These are phyloP conservation scores for Drosophila maculinotata DNA, from an alignment of 2,888 invertebrate species.

Conservation along the genomic window DNA sequence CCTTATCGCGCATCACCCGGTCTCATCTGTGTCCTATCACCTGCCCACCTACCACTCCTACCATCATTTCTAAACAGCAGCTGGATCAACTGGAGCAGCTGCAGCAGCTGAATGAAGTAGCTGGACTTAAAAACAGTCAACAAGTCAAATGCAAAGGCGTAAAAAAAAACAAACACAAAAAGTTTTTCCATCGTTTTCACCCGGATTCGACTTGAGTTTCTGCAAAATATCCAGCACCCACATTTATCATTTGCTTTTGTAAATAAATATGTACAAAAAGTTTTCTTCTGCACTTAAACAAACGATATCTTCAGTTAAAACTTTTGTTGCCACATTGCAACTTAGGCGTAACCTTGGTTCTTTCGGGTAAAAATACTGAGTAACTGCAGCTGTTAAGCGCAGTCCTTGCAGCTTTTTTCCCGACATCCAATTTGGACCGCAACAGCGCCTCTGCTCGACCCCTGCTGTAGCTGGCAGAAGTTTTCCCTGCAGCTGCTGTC, in stretches of 20 bases:
- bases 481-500: conserved; percentile 10
- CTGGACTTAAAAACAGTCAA: conserved; percentile 22
- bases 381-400: conserved; percentile 10
- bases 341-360: not conserved
- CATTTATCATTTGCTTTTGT: conserved; percentile 38
- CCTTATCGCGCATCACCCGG: conserved; percentile 67
- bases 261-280: conserved; percentile 56
- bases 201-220: conserved; percentile 2
- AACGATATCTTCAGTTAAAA: conserved; percentile 25
- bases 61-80: conserved; percentile 68
- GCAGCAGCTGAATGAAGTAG: conserved; percentile 18
- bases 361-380: not conserved
- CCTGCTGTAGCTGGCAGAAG: conserved; percentile 4
- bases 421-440: conserved; percentile 13
- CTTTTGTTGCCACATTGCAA: conserved; percentile 4
- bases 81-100: conserved; percentile 13
- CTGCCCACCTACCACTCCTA: conserved; percentile 75
- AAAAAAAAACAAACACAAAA: not conserved
- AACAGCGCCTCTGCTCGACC: not conserved
- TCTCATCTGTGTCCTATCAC: conserved; percentile 71
- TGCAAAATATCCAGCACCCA: conserved; percentile 3
- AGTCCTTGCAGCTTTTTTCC: not conserved
- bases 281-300: conserved; percentile 44
- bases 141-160: conserved; percentile 12
- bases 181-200: conserved; percentile 12